Conservation (phyloP, 2,797 vertebrate genomes). For the Astyanax mexicanus region DNA sequence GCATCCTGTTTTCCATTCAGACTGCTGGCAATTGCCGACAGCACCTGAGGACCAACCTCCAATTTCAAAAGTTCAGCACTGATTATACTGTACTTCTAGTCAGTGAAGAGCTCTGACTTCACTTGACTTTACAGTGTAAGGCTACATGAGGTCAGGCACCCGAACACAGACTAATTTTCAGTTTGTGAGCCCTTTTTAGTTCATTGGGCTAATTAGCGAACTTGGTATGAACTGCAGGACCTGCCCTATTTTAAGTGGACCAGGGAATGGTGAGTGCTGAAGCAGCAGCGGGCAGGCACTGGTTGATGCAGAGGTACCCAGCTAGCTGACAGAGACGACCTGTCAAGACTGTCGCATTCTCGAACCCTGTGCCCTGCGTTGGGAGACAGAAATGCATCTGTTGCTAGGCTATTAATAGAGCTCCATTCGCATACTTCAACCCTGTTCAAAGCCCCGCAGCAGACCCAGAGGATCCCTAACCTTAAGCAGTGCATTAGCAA, state of each 20-base stretch:
- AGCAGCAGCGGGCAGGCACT: conserved; percentile 23
- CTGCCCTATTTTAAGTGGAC: neutral
- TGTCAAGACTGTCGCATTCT: conserved; percentile 63
- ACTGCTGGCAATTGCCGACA: conserved; percentile 42
- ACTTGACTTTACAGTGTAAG: neutral
- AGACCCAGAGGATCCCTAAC: conserved; percentile 62
- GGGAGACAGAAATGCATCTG: conserved; percentile 72
- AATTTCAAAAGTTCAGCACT: neutral
- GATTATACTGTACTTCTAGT: neutral
- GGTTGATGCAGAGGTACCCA: conserved; percentile 58
- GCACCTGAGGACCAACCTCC: conserved; percentile 29
- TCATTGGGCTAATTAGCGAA: neutral
- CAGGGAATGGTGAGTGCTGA: conserved; percentile 6
- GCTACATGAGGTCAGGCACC: neutral
- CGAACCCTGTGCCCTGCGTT: conserved; percentile 58
- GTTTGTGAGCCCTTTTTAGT: neutral
- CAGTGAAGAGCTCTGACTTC: conserved; percentile 43
- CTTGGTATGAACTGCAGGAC: conserved; percentile 1
- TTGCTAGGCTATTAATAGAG: conserved; percentile 79
- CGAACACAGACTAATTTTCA: neutral
- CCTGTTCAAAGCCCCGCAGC: conserved; percentile 71
- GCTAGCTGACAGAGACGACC: conserved; percentile 60
- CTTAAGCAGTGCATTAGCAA: conserved; percentile 64
- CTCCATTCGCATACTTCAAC: conserved; percentile 71
- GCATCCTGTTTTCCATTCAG: conserved; percentile 57